phyloP scores from a whole-genome alignment of 2,797 vertebrate species.

The Danio tinwini region DNA sequence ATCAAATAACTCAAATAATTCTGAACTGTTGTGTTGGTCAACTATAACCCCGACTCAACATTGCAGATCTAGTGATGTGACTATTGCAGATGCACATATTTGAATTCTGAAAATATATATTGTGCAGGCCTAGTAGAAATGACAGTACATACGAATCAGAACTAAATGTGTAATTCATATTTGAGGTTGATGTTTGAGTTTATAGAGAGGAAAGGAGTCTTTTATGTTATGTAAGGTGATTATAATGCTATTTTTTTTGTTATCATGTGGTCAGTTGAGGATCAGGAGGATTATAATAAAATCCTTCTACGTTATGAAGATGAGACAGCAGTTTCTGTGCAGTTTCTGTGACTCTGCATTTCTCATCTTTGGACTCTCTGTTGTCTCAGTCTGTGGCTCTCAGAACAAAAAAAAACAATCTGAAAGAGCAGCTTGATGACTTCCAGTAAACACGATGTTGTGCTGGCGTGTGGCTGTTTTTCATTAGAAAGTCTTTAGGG shows the following conservation, averaged over 20 bases:
- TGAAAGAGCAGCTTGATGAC: neutral
- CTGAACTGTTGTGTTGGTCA: no score
- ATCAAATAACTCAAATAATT: no score
- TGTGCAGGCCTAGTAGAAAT: no score
- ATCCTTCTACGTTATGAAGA: neutral
- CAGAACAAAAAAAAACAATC: neutral
- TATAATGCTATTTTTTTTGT: neutral
- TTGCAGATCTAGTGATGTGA: no score
- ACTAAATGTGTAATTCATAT: neutral
- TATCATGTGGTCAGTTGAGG: conserved; percentile 1
- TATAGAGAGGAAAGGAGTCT: neutral
- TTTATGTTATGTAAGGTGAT: conserved; percentile 23
- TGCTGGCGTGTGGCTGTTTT: neutral
- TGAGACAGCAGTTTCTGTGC: conserved; percentile 30
- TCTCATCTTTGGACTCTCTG: conserved; percentile 21
- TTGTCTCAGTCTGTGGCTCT: conserved; percentile 14
- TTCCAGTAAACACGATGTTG: conserved; percentile 5
- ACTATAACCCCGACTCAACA: no score
- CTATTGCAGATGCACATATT: no score
- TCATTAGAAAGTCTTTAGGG: no score
- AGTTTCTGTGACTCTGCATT: conserved; percentile 4
- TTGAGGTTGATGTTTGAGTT: conserved; percentile 3
- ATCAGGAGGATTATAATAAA: conserved; percentile 11
- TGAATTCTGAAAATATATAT: no score
- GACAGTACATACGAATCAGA: no score